phyloP scores from a whole-genome alignment of 1,140 invertebrate species.

The Theocolax elegans region DNA sequence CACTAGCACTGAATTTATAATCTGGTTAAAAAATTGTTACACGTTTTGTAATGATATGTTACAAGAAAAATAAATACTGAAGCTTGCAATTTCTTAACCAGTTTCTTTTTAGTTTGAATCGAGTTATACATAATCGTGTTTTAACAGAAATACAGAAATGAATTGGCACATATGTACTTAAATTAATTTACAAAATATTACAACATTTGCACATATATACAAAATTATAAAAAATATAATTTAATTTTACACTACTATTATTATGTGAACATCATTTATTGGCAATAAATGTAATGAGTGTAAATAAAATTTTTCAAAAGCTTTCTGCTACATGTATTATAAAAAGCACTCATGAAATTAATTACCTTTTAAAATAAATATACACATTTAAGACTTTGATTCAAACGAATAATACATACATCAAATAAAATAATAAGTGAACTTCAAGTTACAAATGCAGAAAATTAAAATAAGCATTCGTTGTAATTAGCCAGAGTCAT shows the following conservation, averaged over 20 bases:
- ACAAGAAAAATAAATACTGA: constrained; percentile 1
- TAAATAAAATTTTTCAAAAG: too few relatives aligned
- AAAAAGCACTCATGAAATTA: too few relatives aligned
- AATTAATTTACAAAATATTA: constrained; percentile 29
- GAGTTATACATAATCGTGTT: constrained; percentile 12
- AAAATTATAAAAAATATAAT: constrained; percentile 20
- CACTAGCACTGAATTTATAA: constrained; percentile 2
- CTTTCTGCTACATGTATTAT: too few relatives aligned
- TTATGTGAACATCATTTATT: constrained; percentile 1
- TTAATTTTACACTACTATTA: constrained; percentile 10
- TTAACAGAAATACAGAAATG: background rate
- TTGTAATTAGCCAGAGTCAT: too few relatives aligned
- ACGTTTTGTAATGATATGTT: background rate
- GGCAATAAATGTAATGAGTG: constrained; percentile 2
- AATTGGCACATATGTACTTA: too few relatives aligned
- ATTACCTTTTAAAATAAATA: too few relatives aligned
- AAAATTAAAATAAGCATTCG: too few relatives aligned
- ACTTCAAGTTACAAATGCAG: too few relatives aligned
- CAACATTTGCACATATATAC: constrained; percentile 21
- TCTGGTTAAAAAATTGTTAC: constrained; percentile 19
- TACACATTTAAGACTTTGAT: too few relatives aligned
- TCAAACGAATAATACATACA: too few relatives aligned
- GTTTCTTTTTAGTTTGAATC: constrained; percentile 1
- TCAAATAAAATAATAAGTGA: too few relatives aligned
- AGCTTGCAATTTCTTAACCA: constrained; percentile 27